Evolutionary conservation across 2,797 vertebrate genomes (phyloP).

Genomic region (Glyptemys insculpta): DNA sequence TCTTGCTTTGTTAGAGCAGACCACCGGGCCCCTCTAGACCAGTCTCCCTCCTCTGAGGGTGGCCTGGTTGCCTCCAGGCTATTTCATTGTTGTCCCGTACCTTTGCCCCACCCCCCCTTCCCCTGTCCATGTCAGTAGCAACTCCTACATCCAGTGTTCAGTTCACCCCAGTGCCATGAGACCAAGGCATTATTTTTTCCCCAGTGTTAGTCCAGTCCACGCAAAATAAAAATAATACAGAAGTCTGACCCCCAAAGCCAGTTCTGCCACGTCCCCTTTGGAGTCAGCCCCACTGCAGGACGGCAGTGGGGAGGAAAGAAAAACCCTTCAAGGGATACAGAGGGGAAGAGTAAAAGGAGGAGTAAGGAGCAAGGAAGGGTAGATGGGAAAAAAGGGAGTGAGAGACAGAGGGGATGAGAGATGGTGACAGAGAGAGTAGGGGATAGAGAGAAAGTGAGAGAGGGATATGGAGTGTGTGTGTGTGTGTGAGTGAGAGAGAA

Average conservation of each 20-base stretch:
- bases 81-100: neutral
- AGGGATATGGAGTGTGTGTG: neutral
- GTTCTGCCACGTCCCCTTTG: neutral
- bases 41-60: neutral
- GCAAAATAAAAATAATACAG: neutral
- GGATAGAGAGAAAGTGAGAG: neutral
- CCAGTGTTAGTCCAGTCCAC: slow-evolving; percentile 66
- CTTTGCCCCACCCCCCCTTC: neutral
- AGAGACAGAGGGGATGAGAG: neutral
- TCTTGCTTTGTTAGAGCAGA: neutral
- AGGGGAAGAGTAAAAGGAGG: neutral
- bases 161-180: slow-evolving; percentile 66
- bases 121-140: neutral
- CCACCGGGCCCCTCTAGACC: slow-evolving; percentile 1
- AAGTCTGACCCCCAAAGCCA: neutral
- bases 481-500: neutral
- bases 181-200: slow-evolving; percentile 6
- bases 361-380: neutral
- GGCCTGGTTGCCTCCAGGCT: neutral
- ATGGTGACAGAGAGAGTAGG: neutral
- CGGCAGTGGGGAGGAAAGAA: neutral
- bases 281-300: slow-evolving; percentile 37
- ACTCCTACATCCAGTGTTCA: slow-evolving; percentile 71
- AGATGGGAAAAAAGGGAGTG: neutral
- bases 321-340: neutral